A percentile compares a stretch with the other conserved stretches of the same genome.
Conservation (phyloP, 1,140 invertebrate species). For the silkworm (Bombyx mori) region ASM3026992v2 NC_085129.1:20060001-20060500, state of each 20-base stretch:
- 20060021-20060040: no score
- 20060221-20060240: conserved; percentile 95
- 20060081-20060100: no score
- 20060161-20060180: no score
- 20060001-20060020: no score
- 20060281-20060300: conserved; percentile 99
- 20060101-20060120: no score
- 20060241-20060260: conserved; percentile 95
- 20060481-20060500: no score
- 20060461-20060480: no score
- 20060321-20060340: conserved; percentile 99
- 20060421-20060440: conserved; percentile 5
- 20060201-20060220: conserved; percentile 77
- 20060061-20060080: no score
- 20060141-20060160: no score
- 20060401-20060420: conserved; percentile 89
- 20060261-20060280: conserved; percentile 97
- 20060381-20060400: conserved; percentile 98
- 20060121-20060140: no score
- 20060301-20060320: conserved; percentile 98
- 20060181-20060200: no score
- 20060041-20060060: no score
- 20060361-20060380: conserved; percentile 97
- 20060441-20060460: neutral
- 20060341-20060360: conserved; percentile 98